Evolutionary conservation across 2,113 vertebrate species (phyloP).

Genomic region (Nestor notabilis): DNA sequence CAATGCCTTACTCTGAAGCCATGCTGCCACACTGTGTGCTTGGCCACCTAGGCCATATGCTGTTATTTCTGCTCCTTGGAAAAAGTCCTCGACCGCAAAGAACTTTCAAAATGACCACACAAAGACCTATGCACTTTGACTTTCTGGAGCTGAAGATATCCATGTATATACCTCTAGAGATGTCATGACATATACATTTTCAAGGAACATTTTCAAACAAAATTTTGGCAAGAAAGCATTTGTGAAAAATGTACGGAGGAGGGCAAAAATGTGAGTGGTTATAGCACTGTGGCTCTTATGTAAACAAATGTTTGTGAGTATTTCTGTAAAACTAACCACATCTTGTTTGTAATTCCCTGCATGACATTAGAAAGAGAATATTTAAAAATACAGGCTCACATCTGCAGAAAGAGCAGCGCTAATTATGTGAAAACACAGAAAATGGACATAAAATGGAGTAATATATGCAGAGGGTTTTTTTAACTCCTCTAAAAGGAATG

Average conservation of each 20-base stretch:
- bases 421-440: constrained; percentile 28
- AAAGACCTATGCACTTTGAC: not conserved
- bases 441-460: constrained; percentile 59
- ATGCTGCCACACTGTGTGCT: not conserved
- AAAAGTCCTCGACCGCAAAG: not conserved
- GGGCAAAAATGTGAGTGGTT: not conserved
- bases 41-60: not conserved
- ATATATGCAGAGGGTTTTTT: constrained; percentile 61
- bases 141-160: not conserved
- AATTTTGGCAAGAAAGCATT: not conserved
- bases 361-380: constrained; percentile 27
- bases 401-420: constrained; percentile 66
- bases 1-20: not conserved
- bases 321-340: not conserved
- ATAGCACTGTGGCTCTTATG: not conserved
- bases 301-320: constrained; percentile 20
- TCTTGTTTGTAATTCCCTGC: constrained; percentile 24
- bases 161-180: not conserved
- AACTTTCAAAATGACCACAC: not conserved
- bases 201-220: not conserved
- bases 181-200: not conserved
- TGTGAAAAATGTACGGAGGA: not conserved
- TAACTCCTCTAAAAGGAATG: constrained; percentile 48
- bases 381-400: constrained; percentile 46
- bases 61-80: not conserved